Percentiles rank a stretch among this genome's conserved stretches.
These are phyloP conservation scores for Protaetia brevitarsis DNA, from an alignment of 1,140 invertebrate species.

Conservation along the genomic window DNA sequence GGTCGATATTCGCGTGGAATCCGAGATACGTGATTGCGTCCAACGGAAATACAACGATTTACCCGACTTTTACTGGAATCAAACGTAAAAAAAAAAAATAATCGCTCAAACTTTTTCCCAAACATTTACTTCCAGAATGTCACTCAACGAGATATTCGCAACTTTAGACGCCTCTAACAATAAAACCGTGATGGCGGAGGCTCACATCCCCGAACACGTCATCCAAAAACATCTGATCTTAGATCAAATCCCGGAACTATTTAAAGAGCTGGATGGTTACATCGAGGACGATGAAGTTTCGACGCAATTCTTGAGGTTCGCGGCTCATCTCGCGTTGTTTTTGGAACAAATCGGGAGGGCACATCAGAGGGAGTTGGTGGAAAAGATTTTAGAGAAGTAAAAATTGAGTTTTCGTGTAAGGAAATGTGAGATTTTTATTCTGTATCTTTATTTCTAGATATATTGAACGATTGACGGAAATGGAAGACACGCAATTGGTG, in stretches of 20 bases:
- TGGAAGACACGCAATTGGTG: slow-evolving; percentile 72
- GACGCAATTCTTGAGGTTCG: slow-evolving; percentile 69
- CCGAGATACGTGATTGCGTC: slow-evolving; percentile 54
- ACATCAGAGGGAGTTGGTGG: slow-evolving; percentile 61
- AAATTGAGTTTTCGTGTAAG: no score
- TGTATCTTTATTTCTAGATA: no score
- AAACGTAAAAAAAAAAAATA: no score
- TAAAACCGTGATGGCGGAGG: slow-evolving; percentile 52
- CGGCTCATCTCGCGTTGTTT: slow-evolving; percentile 82
- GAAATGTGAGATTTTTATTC: no score
- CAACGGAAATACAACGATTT: slow-evolving; percentile 56
- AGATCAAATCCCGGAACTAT: slow-evolving; percentile 62
- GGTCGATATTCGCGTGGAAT: slow-evolving; percentile 82
- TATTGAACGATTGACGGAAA: slow-evolving; percentile 66
- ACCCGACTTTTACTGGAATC: slow-evolving; percentile 76
- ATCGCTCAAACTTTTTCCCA: no score
- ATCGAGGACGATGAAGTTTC: slow-evolving; percentile 33
- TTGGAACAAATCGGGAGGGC: slow-evolving; percentile 72
- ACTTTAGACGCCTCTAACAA: slow-evolving; percentile 59
- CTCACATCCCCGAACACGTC: slow-evolving; percentile 59
- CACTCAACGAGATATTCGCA: slow-evolving; percentile 69
- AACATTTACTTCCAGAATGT: no score
- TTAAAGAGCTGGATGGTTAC: slow-evolving; percentile 58
- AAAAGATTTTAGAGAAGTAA: slow-evolving; percentile 72
- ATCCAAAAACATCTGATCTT: slow-evolving; percentile 78